Evolutionary conservation across 1,140 invertebrate species (phyloP).

Genomic region (Nymphalis io): DNA sequence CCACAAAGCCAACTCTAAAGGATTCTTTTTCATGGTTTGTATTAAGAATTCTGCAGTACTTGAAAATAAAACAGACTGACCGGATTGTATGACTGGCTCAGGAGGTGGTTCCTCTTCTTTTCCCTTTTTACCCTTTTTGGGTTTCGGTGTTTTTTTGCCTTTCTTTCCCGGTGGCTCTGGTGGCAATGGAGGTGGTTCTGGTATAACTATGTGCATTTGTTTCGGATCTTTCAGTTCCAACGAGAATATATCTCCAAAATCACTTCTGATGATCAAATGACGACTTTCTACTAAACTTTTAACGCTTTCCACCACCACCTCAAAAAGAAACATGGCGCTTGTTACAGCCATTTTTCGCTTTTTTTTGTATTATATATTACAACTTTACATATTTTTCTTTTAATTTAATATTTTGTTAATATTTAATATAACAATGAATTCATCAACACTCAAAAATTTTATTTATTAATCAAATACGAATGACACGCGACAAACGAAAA

Average conservation of each 20-base stretch:
- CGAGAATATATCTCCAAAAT: constrained; percentile 74
- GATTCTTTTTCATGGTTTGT: constrained; percentile 67
- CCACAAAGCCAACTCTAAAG: constrained; percentile 66
- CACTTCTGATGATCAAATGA: constrained; percentile 64
- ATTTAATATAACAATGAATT: background rate
- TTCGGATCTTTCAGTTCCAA: constrained; percentile 74
- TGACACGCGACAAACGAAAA: background rate
- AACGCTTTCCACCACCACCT: constrained; percentile 71
- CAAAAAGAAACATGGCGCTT: constrained; percentile 70
- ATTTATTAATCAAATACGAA: background rate
- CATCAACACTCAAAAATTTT: background rate
- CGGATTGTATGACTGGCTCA: constrained; percentile 68
- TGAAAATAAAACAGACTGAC: constrained; percentile 72
- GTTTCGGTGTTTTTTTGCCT: constrained; percentile 56
- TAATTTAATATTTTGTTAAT: background rate
- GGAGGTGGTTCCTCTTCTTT: constrained; percentile 56
- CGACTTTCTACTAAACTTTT: constrained; percentile 62
- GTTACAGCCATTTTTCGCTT: constrained; percentile 61
- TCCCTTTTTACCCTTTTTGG: constrained; percentile 68
- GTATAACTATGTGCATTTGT: constrained; percentile 71
- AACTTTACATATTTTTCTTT: constrained; percentile 7
- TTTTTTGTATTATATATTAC: constrained; percentile 16
- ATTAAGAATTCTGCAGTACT: constrained; percentile 68
- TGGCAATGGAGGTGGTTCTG: constrained; percentile 69
- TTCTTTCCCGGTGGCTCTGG: constrained; percentile 70